These are phyloP conservation scores for Motacilla alba DNA, from an alignment of 2,113 vertebrate genomes.

Conservation along the genomic window DNA sequence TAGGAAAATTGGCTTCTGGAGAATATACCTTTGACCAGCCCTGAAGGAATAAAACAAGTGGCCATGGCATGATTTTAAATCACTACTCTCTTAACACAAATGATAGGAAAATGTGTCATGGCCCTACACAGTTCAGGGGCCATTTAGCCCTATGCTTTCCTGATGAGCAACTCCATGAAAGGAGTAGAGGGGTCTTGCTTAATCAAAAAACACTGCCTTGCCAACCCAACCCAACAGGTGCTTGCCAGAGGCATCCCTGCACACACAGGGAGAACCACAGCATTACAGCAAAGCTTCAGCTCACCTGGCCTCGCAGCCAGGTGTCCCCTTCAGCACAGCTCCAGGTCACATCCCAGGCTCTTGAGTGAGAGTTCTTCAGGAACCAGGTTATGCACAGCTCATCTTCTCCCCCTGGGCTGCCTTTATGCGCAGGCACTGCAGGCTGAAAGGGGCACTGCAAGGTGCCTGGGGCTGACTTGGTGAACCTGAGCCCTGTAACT, in stretches of 20 bases:
- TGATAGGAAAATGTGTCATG: accelerated
- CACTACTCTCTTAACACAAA: background rate
- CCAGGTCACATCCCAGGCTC: background rate
- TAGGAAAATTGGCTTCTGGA: background rate
- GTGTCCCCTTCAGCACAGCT: background rate
- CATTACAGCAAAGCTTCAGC: background rate
- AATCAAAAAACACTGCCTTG: background rate
- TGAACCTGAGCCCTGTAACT: background rate
- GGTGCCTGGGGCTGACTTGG: background rate
- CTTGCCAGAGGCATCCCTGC: background rate
- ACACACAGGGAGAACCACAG: background rate
- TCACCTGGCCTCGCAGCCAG: background rate
- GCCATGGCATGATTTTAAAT: background rate
- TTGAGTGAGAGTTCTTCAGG: background rate
- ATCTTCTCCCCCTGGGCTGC: background rate
- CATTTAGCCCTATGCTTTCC: background rate
- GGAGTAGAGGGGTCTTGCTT: background rate
- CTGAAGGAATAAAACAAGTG: background rate
- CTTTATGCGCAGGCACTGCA: background rate
- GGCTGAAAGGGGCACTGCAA: background rate
- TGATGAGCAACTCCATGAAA: background rate
- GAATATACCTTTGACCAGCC: background rate
- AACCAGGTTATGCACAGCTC: background rate
- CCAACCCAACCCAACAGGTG: background rate
- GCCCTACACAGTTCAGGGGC: background rate